Evolutionary conservation across 2,888 invertebrate genomes (phyloP), one percentile per base, ranked within the genome.

Genomic region (Drosophila kanekoi): DNA sequence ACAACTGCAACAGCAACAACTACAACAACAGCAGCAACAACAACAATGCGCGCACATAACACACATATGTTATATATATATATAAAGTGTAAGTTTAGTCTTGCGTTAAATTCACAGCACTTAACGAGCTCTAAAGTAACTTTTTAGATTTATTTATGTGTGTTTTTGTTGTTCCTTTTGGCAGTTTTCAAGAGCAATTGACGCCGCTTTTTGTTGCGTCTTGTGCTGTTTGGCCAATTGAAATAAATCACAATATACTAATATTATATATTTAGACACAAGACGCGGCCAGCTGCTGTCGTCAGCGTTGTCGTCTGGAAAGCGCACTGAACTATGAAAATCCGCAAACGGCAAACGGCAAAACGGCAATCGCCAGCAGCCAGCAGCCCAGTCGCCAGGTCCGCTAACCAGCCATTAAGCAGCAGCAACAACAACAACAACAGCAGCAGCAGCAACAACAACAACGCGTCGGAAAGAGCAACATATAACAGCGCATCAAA

Each of bases 251-350:
- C 70, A 51, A 48, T n/a, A 57, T 61, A 35, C 13, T 35, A 35
- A 11, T 35, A 35, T 35, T 35, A 28, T 60, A 44, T 77, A 61
- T 65, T 67, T 54, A 71, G 54, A 56, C 54, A 20, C 8, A 20
- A 68, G 47, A 51, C 33, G 33, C 71, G 51, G 51, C 66, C 69
- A 51, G 77, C 45, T 45, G 57, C 72, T 79, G 79, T 79, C 77
- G 79, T 81, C 70, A 65, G 72, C 74, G 72, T 70, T 66, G 75
- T 81, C 89, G 87, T 79, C 86, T 81, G 88, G 83, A 89, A 89
- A 89, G 87, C 89, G 82, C 89, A 89, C 89, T 88, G 87, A 88
- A 85, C 85, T 89, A 87, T 88, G 89, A 88, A 88, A 80, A 79
- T 78, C 75, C 76, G 79, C 77, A 77, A 73, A 80, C 71, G 73